Evolutionary conservation across 2,797 vertebrate species (phyloP), one percentile per base, ranked within the genome.

Genomic region (Periparus ater): DNA sequence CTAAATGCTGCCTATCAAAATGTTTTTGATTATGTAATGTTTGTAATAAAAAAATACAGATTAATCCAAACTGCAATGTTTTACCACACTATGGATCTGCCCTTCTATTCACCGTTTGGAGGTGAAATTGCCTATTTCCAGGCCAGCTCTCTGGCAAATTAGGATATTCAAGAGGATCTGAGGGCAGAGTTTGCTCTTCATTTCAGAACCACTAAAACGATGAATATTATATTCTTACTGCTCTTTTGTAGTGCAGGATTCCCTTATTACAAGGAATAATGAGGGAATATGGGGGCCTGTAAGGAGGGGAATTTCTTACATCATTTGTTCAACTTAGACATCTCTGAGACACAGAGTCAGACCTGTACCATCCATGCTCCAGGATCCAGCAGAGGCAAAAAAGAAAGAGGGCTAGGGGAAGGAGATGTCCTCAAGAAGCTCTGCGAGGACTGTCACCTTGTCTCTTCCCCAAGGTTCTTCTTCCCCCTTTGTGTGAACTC

Each of bases 331-430:
- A 34, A 38, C 32, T 45, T n/a, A 32, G 13, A 34, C 17, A 53
- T 14, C 11, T 4, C 10, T 2, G 1, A 62, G n/a, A 34, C 38
- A 26, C 0, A 2, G 44, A 38, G 6, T 85, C 15, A 50, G 47
- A 73, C 16, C 17, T 9, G 65, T 4, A 7, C 32, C 3, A 10
- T 11, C 22, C 3, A 4, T 32, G 29, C 50, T 75, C 38, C 67
- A 61, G 16, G n/a, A 58, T 45, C 10, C 54, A 30, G 25, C 4
- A 48, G 10, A 32, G 47, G 53, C 23, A 65, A 34, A 66, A 55
- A 70, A 6, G 6, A 32, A 45, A 11, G 16, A 6, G 17, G 23
- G 18, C 22, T 57, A 38, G 9, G 10, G 23, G 14, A 82, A 54
- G 71, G 9, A 54, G 5, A 53, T 54, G 40, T 58, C 58, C 42